phyloP scores from a whole-genome alignment of 1,140 invertebrate species.

The Magallana ariakensis region DNA sequence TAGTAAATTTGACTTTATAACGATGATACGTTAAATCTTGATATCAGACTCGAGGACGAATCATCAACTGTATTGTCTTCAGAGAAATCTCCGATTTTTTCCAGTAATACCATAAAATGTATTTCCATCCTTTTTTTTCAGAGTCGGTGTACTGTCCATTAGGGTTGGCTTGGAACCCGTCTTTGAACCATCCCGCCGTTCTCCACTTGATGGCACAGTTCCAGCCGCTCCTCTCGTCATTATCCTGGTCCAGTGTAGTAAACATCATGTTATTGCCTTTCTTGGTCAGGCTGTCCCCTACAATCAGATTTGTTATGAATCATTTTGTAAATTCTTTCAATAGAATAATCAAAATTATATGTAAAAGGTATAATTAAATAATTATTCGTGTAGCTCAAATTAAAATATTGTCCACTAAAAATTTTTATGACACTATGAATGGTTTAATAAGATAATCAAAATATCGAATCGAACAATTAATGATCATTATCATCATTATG shows the following conservation, averaged over 20 bases:
- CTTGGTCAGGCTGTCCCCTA: background rate
- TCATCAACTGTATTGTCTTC: background rate
- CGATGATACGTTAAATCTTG: too few relatives aligned
- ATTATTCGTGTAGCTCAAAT: too few relatives aligned
- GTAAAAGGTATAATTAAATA: too few relatives aligned
- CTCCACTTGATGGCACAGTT: background rate
- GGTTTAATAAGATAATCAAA: too few relatives aligned
- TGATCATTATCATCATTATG: too few relatives aligned
- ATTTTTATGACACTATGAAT: too few relatives aligned
- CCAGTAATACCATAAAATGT: background rate
- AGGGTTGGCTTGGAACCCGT: background rate
- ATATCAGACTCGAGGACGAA: background rate
- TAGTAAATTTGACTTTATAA: too few relatives aligned
- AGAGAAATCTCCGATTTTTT: background rate
- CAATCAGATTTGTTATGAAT: background rate
- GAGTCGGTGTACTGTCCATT: background rate
- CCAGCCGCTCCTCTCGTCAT: background rate
- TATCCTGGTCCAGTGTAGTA: conserved; percentile 25
- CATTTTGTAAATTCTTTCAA: too few relatives aligned
- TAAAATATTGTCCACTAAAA: too few relatives aligned
- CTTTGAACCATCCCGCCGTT: background rate
- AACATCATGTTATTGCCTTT: background rate
- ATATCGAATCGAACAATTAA: too few relatives aligned
- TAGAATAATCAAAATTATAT: too few relatives aligned
- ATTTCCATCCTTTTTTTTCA: background rate